These are phyloP conservation scores for Xenopus petersii DNA, from an alignment of 2,797 vertebrate species.

Conservation along the genomic window DNA sequence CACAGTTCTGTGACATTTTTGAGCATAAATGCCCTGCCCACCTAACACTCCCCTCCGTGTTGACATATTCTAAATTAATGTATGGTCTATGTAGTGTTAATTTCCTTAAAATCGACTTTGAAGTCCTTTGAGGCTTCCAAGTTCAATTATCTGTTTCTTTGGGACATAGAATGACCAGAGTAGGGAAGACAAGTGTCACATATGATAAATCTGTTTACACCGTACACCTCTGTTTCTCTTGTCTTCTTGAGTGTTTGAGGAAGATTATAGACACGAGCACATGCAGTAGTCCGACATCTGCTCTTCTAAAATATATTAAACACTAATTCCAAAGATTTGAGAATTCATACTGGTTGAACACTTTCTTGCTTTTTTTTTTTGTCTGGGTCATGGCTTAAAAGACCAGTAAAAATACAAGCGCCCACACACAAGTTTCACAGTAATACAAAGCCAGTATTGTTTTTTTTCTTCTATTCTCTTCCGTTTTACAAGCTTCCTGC, in stretches of 20 bases:
- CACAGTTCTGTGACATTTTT: too few relatives aligned
- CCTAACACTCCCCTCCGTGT: background rate
- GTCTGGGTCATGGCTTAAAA: too few relatives aligned
- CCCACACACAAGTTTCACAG: too few relatives aligned
- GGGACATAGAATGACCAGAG: slow-evolving; percentile 16
- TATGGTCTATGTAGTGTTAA: background rate
- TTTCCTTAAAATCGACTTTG: slow-evolving; percentile 10
- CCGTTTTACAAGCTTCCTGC: too few relatives aligned
- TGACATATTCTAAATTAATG: background rate
- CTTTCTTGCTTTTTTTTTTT: too few relatives aligned
- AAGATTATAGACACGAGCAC: background rate
- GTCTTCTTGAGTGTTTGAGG: background rate
- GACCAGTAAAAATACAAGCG: too few relatives aligned
- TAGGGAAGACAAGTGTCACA: slow-evolving; percentile 20
- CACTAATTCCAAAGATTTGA: too few relatives aligned
- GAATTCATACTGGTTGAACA: too few relatives aligned
- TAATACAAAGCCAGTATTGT: too few relatives aligned
- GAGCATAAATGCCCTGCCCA: too few relatives aligned
- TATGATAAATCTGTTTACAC: slow-evolving; percentile 16
- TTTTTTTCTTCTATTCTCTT: too few relatives aligned
- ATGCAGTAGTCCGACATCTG: slow-evolving; percentile 2
- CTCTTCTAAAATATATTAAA: background rate
- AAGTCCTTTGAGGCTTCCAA: slow-evolving; percentile 2
- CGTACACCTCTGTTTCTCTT: slow-evolving; percentile 2
- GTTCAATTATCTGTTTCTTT: slow-evolving; percentile 18